Conservation (phyloP, 92 coral and sea anemone species). For the Porites cylindrica region DNA sequence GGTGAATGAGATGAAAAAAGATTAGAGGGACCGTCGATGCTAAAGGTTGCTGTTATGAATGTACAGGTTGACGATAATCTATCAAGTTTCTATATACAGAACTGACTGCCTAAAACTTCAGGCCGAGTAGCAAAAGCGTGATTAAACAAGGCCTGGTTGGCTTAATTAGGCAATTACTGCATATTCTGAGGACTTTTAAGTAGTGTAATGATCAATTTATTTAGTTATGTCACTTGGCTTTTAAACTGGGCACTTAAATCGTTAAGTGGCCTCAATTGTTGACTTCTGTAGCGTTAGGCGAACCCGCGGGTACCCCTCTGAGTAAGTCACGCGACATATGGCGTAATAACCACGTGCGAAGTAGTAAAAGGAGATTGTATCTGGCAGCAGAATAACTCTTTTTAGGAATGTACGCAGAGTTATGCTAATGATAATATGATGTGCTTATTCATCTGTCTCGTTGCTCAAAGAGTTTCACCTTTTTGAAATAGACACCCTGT, state of each 20-base stretch:
- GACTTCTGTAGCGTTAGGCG: too few relatives aligned
- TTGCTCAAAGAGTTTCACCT: too few relatives aligned
- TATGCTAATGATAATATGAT: too few relatives aligned
- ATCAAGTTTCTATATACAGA: background rate
- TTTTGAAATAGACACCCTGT: too few relatives aligned
- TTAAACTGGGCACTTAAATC: background rate
- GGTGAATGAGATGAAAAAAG: background rate
- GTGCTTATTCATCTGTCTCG: too few relatives aligned
- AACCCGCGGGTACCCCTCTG: too few relatives aligned
- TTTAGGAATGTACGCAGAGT: too few relatives aligned
- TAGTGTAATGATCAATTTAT: conserved; percentile 17
- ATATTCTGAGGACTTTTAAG: background rate
- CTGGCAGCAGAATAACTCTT: too few relatives aligned
- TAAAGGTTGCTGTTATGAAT: background rate
- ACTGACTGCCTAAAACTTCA: background rate
- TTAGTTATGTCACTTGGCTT: background rate
- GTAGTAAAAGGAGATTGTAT: too few relatives aligned
- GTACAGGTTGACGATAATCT: background rate
- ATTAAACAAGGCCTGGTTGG: background rate
- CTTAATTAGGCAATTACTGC: conserved; percentile 1
- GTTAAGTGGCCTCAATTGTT: background rate
- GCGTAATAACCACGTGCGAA: too few relatives aligned
- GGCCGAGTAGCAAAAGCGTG: background rate
- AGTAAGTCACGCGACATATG: too few relatives aligned
- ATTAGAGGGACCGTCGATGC: background rate